Percentiles rank a stretch among this genome's conserved stretches.
Conservation (phyloP, 2,113 vertebrate species). For the Egretta garzetta region DNA sequence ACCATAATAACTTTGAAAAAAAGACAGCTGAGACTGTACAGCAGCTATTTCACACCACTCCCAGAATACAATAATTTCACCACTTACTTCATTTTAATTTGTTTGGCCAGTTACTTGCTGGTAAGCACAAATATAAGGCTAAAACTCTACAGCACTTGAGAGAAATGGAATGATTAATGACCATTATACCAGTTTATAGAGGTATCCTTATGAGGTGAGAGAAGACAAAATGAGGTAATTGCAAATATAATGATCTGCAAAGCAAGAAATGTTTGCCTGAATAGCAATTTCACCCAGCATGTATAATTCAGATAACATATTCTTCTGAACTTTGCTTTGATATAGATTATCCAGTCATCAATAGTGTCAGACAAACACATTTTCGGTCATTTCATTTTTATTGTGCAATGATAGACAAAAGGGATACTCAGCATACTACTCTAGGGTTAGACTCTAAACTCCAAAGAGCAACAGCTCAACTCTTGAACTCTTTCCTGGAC, state of each 20-base stretch:
- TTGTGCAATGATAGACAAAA: neutral
- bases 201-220: neutral
- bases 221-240: slow-evolving; percentile 22
- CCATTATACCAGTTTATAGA: neutral
- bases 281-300: neutral
- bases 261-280: slow-evolving; percentile 24
- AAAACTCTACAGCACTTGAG: neutral
- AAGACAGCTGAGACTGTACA: neutral
- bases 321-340: slow-evolving; percentile 10
- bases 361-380: neutral
- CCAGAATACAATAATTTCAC: neutral
- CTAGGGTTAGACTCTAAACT: neutral
- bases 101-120: neutral
- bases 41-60: neutral
- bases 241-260: slow-evolving; percentile 11
- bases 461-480: neutral
- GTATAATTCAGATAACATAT: slow-evolving; percentile 5
- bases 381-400: neutral
- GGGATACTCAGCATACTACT: neutral
- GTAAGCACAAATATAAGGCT: neutral
- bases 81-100: neutral
- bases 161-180: neutral
- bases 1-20: neutral
- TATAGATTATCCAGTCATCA: slow-evolving; percentile 1
- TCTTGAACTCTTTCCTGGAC: neutral